Percentiles rank a stretch among this genome's conserved stretches.
Conservation (phyloP, 2,888 invertebrate species). For the Mystacides longicornis region DNA sequence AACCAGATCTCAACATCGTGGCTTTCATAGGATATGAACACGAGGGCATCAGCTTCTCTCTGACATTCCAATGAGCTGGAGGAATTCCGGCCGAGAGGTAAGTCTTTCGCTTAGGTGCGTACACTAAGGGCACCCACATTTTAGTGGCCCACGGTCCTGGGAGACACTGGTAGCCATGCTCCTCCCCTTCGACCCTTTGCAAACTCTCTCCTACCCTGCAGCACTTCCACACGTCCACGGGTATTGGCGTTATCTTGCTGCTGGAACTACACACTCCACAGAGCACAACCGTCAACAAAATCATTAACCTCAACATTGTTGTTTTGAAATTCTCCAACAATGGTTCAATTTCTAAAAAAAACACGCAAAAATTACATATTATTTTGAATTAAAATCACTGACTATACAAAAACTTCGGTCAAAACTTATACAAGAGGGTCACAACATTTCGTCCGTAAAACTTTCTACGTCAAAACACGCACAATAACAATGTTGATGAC, state of each 20-base stretch:
- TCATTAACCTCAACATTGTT: not conserved
- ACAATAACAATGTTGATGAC: too few relatives aligned
- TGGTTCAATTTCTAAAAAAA: too few relatives aligned
- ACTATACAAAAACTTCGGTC: too few relatives aligned
- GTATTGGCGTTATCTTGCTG: constrained; percentile 4
- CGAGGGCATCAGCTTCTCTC: constrained; percentile 32
- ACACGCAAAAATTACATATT: too few relatives aligned
- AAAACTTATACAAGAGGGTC: too few relatives aligned
- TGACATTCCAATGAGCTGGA: constrained; percentile 46
- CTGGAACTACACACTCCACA: not conserved
- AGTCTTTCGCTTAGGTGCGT: constrained; percentile 41
- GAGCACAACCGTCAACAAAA: not conserved
- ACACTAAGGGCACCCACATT: constrained; percentile 53
- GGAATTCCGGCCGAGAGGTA: constrained; percentile 38
- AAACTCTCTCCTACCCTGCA: constrained; percentile 47
- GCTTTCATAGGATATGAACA: constrained; percentile 37
- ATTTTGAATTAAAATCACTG: too few relatives aligned
- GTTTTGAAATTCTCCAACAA: too few relatives aligned
- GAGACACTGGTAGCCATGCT: constrained; percentile 32
- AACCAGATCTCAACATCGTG: constrained; percentile 38
- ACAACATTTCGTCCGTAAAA: too few relatives aligned
- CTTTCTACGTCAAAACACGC: too few relatives aligned
- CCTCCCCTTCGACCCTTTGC: constrained; percentile 35
- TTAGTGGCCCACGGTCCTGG: constrained; percentile 31
- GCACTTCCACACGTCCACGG: constrained; percentile 44